These are phyloP conservation scores for Acleris emargana DNA, from an alignment of 2,888 invertebrate genomes.

Conservation along the genomic window DNA sequence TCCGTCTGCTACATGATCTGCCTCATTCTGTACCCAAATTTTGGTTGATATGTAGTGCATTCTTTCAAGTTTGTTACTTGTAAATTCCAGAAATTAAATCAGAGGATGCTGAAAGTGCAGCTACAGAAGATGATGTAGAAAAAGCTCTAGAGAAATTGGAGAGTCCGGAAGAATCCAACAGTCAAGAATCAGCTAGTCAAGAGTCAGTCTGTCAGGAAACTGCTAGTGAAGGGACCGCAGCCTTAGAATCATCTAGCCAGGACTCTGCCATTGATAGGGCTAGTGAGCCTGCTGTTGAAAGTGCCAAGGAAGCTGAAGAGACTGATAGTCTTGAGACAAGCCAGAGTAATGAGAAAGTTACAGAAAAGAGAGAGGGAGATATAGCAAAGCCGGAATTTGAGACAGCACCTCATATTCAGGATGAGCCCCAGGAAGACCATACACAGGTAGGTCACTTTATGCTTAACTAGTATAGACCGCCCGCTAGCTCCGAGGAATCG, in stretches of 20 bases:
- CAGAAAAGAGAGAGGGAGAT: slow-evolving; percentile 57
- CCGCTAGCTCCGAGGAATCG: too few relatives aligned
- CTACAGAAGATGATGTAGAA: slow-evolving; percentile 10
- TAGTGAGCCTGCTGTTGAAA: slow-evolving; percentile 37
- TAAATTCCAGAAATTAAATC: slow-evolving; percentile 27
- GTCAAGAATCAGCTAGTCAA: slow-evolving; percentile 31
- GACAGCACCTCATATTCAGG: slow-evolving; percentile 76
- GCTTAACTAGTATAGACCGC: too few relatives aligned
- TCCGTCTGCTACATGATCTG: too few relatives aligned
- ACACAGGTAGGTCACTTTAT: slow-evolving; percentile 60
- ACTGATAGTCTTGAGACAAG: slow-evolving; percentile 37
- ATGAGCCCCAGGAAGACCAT: slow-evolving; percentile 75
- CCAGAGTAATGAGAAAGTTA: slow-evolving; percentile 48
- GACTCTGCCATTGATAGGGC: slow-evolving; percentile 44
- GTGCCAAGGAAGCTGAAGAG: slow-evolving; percentile 41
- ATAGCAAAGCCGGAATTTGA: slow-evolving; percentile 78
- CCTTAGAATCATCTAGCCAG: slow-evolving; percentile 36
- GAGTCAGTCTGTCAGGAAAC: slow-evolving; percentile 24
- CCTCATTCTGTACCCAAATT: too few relatives aligned
- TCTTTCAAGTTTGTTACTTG: too few relatives aligned
- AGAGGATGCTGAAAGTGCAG: slow-evolving; percentile 38
- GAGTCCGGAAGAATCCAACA: slow-evolving; percentile 24
- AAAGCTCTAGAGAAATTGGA: slow-evolving; percentile 18
- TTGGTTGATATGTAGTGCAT: too few relatives aligned
- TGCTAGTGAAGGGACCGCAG: slow-evolving; percentile 12